Conservation (phyloP, 2,113 vertebrate species). For the Platanista minor region DNA sequence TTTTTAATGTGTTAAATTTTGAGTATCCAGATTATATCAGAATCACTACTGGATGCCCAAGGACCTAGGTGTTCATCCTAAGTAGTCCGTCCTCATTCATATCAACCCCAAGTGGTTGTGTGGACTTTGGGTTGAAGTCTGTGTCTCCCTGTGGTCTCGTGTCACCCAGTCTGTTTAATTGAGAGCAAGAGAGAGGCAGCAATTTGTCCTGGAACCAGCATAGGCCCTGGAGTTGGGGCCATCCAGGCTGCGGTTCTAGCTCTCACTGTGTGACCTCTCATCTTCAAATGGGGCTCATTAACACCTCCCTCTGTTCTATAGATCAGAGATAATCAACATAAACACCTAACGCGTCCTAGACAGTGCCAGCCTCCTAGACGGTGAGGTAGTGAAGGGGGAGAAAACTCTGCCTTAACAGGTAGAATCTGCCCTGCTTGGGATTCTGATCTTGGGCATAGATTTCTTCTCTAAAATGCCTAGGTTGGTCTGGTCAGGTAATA, state of each 20-base stretch:
- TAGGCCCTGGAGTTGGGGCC: not conserved
- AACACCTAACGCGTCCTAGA: not conserved
- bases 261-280: not conserved
- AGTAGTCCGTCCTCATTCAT: not conserved
- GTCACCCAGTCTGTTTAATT: not conserved
- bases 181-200: not conserved
- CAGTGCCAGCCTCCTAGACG: not conserved
- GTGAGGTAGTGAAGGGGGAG: fast-evolving
- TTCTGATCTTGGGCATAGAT: not conserved
- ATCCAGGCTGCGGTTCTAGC: not conserved
- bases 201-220: not conserved
- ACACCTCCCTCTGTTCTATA: not conserved
- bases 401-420: no score
- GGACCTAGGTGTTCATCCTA: not conserved
- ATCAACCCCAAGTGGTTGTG: not conserved
- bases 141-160: not conserved
- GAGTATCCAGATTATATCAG: not conserved
- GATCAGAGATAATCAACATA: not conserved
- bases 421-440: not conserved
- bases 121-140: not conserved
- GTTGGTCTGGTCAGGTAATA: not conserved
- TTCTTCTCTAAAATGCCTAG: not conserved
- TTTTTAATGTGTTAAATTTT: not conserved
- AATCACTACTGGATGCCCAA: not conserved
- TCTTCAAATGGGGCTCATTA: not conserved